A percentile compares a stretch with the other conserved stretches of the same genome.
Conservation (phyloP, 1,140 invertebrate genomes). For the Bombus ignitus region DNA sequence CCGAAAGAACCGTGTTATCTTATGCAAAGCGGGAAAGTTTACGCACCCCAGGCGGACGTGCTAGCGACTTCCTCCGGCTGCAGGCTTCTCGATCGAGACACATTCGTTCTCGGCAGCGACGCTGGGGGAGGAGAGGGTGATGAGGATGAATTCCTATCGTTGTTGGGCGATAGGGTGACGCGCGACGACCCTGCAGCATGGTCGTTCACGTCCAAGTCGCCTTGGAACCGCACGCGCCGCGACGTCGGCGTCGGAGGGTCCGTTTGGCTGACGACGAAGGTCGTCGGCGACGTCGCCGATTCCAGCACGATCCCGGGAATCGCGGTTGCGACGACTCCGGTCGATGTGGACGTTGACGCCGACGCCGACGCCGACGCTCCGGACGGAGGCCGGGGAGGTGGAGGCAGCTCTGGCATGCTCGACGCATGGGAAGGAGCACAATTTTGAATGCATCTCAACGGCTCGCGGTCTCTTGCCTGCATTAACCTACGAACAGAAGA, state of each 20-base stretch:
- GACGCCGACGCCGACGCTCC: constrained; percentile 70
- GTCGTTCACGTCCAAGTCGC: constrained; percentile 81
- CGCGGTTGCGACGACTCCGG: constrained; percentile 82
- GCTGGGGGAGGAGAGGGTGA: constrained; percentile 79
- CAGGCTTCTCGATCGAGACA: constrained; percentile 78
- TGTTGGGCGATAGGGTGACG: constrained; percentile 73
- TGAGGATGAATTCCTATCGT: constrained; percentile 72
- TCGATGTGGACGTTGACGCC: constrained; percentile 83
- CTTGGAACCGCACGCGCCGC: constrained; percentile 86
- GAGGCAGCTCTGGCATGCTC: constrained; percentile 87
- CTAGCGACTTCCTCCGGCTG: constrained; percentile 79
- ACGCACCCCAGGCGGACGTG: constrained; percentile 79
- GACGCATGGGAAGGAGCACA: constrained; percentile 82
- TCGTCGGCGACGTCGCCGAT: constrained; percentile 69
- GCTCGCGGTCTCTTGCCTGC: constrained; percentile 84
- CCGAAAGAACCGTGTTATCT: not conserved
- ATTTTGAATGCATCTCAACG: constrained; percentile 81
- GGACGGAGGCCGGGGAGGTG: constrained; percentile 71
- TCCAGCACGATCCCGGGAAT: constrained; percentile 55
- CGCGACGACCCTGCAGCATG: constrained; percentile 69
- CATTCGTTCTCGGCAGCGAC: constrained; percentile 73
- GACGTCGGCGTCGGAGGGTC: constrained; percentile 78
- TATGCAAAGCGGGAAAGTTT: not conserved
- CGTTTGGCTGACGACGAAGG: constrained; percentile 53
- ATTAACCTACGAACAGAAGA: constrained; percentile 80